Evolutionary conservation across 1,140 invertebrate species (phyloP), one percentile per base, ranked within the genome.

Genomic region (Leptonema lineaticorne): DNA sequence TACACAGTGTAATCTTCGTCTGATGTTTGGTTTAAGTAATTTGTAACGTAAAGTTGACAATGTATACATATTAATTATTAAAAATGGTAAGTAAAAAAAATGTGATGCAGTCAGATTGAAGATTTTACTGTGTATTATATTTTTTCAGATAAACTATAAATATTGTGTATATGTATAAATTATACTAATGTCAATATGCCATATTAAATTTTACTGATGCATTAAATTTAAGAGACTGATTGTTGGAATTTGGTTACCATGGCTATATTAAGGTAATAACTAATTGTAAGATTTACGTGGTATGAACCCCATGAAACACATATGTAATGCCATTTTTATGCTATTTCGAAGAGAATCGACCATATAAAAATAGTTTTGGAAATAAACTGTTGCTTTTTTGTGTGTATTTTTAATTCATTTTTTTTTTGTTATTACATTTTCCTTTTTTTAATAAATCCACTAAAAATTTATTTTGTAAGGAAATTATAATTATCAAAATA

Each of bases 341-440:
- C 28, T 26, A 58, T 24, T 58, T 58, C 26, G 24, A 29, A 24
- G 28, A 37, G 41, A n/a, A n/a, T n/a, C 41, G n/a, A 64, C 45
- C 41, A 64, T 64, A 33, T 18, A 64, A 64, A 59, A 45, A 64
- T 50, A 64, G 41, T 64, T 64, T 64, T 64, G 16, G 41, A 64
- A 64, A 64, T 64, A 64, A 64, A 64, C 24, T 64, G 18, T 50
- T 50, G 37, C 59, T 62, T 62, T 62, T 62, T 60, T 11, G 2
- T 37, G 22, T 24, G 45, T 45, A 24, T 26, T 45, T 62, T 24
- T 62, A 45, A 41, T 11, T 41, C n/a, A n/a, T n/a, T n/a, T n/a
- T n/a, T n/a, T n/a, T n/a, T n/a, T n/a, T n/a, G n/a, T n/a, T n/a
- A n/a, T n/a, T n/a, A n/a, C n/a, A n/a, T n/a, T n/a, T n/a, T n/a